Evolutionary conservation across 2,113 vertebrate species (phyloP), one percentile per base, ranked within the genome.

Genomic region (Macaca nemestrina): DNA sequence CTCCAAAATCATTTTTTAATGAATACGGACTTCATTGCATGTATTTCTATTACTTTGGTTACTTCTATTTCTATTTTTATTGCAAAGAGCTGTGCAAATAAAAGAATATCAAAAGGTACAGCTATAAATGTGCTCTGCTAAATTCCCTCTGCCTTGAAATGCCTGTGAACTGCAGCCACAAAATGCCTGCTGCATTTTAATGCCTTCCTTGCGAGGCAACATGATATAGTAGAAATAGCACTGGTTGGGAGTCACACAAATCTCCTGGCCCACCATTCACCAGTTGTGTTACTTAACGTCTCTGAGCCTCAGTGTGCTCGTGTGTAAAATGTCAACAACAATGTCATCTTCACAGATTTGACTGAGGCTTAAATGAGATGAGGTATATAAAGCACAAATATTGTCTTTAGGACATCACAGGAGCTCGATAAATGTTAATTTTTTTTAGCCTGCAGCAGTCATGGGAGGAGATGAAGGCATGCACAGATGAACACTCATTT

Each of bases 61-160:
- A 95, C 97, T 97, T 95, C 80, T 52, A 83, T 94, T 96, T 95
- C 97, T 98, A 84, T 88, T 97, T 98, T 98, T 95, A 95, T 97
- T 94, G 84, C 94, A 93, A 93, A 98, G 95, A 88, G 88, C 92
- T 97, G 95, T 97, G 95, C 98, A 98, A 96, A 97, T 98, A 98
- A 98, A 98, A 97, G 72, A 94, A 70, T 95, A 97, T 98, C 97
- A 95, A 76, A 93, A 96, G 84, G 94, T 55, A 93, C 90, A 84
- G 80, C 93, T 96, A 18, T 95, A 96, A 95, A 94, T 75, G 92
- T 50, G 88, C 90, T 88, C 84, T 95, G 95, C 72, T 94, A 88
- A 97, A 92, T 93, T 96, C 81, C 90, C 48, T 90, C 78, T 78
- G 90, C 92, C 61, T 96, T 90, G 84, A 94, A 88, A 86, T 22